Evolutionary conservation across 1,140 invertebrate genomes (phyloP).

Genomic region (Triops cancriformis): DNA sequence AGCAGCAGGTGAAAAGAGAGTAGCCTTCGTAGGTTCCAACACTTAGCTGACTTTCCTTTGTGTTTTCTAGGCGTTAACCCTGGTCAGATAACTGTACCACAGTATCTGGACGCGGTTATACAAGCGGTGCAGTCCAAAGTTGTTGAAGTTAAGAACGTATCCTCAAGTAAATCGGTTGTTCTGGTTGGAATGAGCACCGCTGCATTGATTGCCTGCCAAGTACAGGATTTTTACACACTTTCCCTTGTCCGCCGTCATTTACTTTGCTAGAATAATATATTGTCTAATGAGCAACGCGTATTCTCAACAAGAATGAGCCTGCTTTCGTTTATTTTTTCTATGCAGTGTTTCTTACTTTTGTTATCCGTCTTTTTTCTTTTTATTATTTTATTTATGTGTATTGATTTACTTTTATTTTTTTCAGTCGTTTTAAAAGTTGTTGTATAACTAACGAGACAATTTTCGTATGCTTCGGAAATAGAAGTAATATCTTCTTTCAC

Average conservation of each 20-base stretch:
- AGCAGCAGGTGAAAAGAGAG: slow-evolving; percentile 21
- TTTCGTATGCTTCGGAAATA: too few relatives aligned
- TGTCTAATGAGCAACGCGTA: too few relatives aligned
- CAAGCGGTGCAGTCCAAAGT: slow-evolving; percentile 58
- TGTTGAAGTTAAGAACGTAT: slow-evolving; percentile 56
- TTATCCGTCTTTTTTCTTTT: too few relatives aligned
- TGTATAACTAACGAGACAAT: too few relatives aligned
- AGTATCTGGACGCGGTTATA: slow-evolving; percentile 60
- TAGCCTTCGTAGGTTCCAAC: neutral
- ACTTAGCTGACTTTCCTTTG: neutral
- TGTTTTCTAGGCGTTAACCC: slow-evolving; percentile 42
- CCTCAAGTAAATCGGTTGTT: slow-evolving; percentile 60
- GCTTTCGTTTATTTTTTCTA: too few relatives aligned
- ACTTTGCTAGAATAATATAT: too few relatives aligned
- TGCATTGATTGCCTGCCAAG: slow-evolving; percentile 51
- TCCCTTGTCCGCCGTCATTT: neutral
- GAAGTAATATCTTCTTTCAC: slow-evolving; percentile 22
- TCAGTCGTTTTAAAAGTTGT: too few relatives aligned
- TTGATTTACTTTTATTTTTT: too few relatives aligned
- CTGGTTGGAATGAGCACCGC: slow-evolving; percentile 68
- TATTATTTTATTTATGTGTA: too few relatives aligned
- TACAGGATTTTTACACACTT: slow-evolving; percentile 33
- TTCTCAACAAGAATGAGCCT: too few relatives aligned
- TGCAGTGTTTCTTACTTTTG: too few relatives aligned
- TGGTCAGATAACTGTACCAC: slow-evolving; percentile 40